Evolutionary conservation across 2,797 vertebrate genomes (phyloP).

Genomic region (Trachurus trachurus): DNA sequence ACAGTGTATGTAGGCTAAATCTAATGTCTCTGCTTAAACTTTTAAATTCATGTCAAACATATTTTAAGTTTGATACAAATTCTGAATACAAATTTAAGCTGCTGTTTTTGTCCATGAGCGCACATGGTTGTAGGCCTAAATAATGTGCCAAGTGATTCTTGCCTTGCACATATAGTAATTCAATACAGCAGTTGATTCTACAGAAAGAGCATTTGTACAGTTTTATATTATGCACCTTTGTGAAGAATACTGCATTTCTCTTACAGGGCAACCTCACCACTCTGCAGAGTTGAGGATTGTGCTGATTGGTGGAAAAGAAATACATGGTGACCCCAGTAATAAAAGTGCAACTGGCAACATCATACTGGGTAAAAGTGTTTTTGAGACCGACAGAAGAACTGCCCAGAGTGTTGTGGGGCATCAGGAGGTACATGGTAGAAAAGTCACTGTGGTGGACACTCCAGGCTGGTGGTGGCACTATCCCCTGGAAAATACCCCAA

Average conservation of each 20-base stretch:
- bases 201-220: not conserved
- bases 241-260: not conserved
- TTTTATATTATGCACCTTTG: not conserved
- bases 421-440: constrained; percentile 37
- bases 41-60: too few relatives aligned
- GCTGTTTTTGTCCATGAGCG: not conserved
- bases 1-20: too few relatives aligned
- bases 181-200: not conserved
- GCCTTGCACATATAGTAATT: not conserved
- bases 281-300: constrained; percentile 54
- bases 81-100: not conserved
- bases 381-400: constrained; percentile 64
- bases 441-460: constrained; percentile 66
- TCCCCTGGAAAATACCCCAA: constrained; percentile 51
- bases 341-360: constrained; percentile 64
- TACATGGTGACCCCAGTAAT: constrained; percentile 20
- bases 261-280: constrained; percentile 11
- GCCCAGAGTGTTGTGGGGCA: constrained; percentile 47
- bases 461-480: constrained; percentile 71
- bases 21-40: too few relatives aligned
- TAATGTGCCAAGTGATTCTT: not conserved
- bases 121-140: not conserved
- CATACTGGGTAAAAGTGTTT: constrained; percentile 59
- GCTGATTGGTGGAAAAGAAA: constrained; percentile 61
- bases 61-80: not conserved